phyloP scores from a whole-genome alignment of 2,888 invertebrate genomes.

The Drosophila eohydei region DNA sequence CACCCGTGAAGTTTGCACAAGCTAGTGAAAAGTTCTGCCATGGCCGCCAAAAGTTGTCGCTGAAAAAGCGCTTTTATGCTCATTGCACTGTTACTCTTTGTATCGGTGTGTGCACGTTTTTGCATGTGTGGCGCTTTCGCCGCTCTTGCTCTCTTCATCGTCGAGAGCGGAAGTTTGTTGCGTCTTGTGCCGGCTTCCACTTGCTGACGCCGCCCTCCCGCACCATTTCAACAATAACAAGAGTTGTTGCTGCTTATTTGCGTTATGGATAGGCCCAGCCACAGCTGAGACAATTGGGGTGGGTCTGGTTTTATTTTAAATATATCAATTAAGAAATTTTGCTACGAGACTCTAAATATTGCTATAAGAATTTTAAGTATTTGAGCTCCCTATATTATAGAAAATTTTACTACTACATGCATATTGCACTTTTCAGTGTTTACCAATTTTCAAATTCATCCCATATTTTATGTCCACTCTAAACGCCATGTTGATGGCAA shows the following conservation, averaged over 20 bases:
- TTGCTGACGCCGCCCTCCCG: conserved; percentile 2
- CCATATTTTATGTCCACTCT: conserved; percentile 38
- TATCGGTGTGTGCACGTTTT: conserved; percentile 1
- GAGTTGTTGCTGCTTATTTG: conserved; percentile 43
- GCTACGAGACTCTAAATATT: background rate
- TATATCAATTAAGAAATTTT: background rate
- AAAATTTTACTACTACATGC: background rate
- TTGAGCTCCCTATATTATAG: background rate
- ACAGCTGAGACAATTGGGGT: conserved; percentile 29
- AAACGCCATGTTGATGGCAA: conserved; percentile 48
- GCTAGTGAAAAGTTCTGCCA: conserved; percentile 48
- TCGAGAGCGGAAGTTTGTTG: conserved; percentile 64
- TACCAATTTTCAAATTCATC: background rate
- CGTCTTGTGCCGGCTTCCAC: conserved; percentile 52
- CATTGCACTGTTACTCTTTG: conserved; percentile 39
- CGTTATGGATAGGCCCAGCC: conserved; percentile 29
- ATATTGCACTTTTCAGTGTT: background rate
- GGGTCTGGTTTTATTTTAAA: conserved; percentile 10
- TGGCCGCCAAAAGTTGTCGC: conserved; percentile 51
- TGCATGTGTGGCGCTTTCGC: conserved; percentile 50
- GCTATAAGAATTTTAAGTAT: background rate
- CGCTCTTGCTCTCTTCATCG: conserved; percentile 14
- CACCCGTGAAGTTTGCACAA: conserved; percentile 35
- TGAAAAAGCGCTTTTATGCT: conserved; percentile 63
- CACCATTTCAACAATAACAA: conserved; percentile 36